Conservation (phyloP, 2,797 vertebrate species). For the Tokudaia tokunoshimensis region DNA sequence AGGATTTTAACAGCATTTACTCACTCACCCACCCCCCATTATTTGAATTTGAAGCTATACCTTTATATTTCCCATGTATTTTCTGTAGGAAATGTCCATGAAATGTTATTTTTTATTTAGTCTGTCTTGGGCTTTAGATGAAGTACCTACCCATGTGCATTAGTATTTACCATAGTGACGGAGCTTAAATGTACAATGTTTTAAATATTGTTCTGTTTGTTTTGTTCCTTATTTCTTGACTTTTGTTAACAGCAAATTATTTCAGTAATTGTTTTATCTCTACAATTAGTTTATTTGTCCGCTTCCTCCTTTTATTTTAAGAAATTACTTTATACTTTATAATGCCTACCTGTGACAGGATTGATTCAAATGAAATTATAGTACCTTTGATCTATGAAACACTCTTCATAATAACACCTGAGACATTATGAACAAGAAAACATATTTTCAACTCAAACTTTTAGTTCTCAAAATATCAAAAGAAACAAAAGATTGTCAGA, state of each 20-base stretch:
- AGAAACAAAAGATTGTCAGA: not conserved
- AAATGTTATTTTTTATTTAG: not conserved
- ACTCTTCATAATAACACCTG: not conserved
- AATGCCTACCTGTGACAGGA: not conserved
- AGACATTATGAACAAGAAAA: not conserved
- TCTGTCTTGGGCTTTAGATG: not conserved
- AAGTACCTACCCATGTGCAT: no score
- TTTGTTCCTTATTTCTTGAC: not conserved
- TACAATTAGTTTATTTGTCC: not conserved
- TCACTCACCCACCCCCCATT: not conserved
- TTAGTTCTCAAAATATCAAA: not conserved
- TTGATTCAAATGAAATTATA: not conserved
- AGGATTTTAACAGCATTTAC: not conserved
- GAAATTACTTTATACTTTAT: not conserved
- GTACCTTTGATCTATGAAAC: not conserved
- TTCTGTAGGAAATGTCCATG: not conserved
- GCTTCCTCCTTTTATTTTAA: not conserved
- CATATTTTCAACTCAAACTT: not conserved
- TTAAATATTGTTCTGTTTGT: not conserved
- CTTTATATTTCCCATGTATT: not conserved
- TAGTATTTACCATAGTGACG: not conserved
- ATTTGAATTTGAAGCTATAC: not conserved
- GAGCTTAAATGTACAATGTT: not conserved
- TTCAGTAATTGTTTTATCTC: not conserved
- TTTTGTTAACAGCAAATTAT: not conserved